Percentiles rank a stretch among this genome's conserved stretches.
These are phyloP conservation scores for Drosophila formosana DNA, from an alignment of 2,888 invertebrate species.

Conservation along the genomic window DNA sequence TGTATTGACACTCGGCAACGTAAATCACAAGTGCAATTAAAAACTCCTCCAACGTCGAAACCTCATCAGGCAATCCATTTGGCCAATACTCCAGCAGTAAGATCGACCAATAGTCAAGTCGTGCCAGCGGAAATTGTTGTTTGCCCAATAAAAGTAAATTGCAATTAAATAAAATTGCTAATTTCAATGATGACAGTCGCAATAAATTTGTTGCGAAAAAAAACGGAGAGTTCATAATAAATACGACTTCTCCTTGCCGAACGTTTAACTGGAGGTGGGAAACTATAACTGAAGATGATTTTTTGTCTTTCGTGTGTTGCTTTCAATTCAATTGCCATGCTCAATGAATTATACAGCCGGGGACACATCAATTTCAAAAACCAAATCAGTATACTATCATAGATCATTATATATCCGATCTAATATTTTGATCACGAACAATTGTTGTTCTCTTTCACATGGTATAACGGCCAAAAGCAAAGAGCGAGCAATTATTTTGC, in stretches of 20 bases:
- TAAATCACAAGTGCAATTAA: slow-evolving; percentile 81
- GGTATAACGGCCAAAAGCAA: no score
- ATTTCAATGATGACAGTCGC: slow-evolving; percentile 77
- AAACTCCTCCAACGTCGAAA: slow-evolving; percentile 45
- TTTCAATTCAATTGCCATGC: slow-evolving; percentile 8
- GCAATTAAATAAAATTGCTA: slow-evolving; percentile 80
- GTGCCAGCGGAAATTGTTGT: slow-evolving; percentile 75
- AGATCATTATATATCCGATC: no score
- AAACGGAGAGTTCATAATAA: slow-evolving; percentile 27
- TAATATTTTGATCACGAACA: no score
- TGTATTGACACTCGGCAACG: slow-evolving; percentile 76
- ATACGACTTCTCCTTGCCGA: slow-evolving; percentile 19
- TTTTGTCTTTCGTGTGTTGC: background rate
- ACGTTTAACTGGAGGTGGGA: slow-evolving; percentile 28
- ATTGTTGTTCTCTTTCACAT: no score
- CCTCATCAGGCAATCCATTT: slow-evolving; percentile 51
- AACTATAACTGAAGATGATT: slow-evolving; percentile 3
- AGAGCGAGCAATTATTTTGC: no score
- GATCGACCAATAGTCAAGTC: slow-evolving; percentile 3
- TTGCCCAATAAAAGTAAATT: slow-evolving; percentile 81
- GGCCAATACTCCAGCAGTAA: slow-evolving; percentile 12
- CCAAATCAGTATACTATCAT: no score
- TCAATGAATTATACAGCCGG: background rate
- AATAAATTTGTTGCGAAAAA: slow-evolving; percentile 62
- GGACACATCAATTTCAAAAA: no score